Evolutionary conservation across 2,113 vertebrate genomes (phyloP).

Genomic region (Oriolus oriolus): DNA sequence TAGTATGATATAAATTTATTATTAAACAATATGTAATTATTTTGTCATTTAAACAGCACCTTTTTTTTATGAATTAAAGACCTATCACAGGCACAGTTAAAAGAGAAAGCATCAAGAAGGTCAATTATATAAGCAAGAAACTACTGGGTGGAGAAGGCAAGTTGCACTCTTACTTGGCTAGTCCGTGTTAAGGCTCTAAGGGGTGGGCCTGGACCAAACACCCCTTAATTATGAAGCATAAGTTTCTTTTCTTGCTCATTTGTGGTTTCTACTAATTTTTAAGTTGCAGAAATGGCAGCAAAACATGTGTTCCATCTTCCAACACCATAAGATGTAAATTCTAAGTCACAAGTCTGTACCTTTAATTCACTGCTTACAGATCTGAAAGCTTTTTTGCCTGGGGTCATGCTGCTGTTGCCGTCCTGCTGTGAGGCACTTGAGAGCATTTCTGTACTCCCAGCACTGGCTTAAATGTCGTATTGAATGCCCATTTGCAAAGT

Average conservation of each 20-base stretch:
- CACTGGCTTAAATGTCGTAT: neutral
- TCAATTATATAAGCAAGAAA: neutral
- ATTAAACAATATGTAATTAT: neutral
- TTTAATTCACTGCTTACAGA: neutral
- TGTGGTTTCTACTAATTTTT: neutral
- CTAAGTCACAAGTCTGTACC: neutral
- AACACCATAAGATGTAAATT: neutral
- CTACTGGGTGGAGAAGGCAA: neutral
- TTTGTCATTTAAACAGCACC: neutral
- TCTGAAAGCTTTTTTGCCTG: neutral
- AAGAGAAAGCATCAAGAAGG: neutral
- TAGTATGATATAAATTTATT: neutral
- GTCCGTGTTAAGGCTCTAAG: accelerated
- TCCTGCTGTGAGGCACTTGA: neutral
- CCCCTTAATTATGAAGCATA: neutral
- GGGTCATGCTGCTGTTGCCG: neutral
- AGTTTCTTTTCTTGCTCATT: neutral
- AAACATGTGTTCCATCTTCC: neutral
- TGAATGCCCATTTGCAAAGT: neutral
- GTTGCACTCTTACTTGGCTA: neutral
- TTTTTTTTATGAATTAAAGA: neutral
- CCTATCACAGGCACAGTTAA: neutral
- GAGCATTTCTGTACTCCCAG: neutral
- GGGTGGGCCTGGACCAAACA: no score
- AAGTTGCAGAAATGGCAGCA: neutral